Evolutionary conservation across 2,797 vertebrate genomes (phyloP), one percentile per base, ranked within the genome.

Genomic region (Spheniscus humboldti): DNA sequence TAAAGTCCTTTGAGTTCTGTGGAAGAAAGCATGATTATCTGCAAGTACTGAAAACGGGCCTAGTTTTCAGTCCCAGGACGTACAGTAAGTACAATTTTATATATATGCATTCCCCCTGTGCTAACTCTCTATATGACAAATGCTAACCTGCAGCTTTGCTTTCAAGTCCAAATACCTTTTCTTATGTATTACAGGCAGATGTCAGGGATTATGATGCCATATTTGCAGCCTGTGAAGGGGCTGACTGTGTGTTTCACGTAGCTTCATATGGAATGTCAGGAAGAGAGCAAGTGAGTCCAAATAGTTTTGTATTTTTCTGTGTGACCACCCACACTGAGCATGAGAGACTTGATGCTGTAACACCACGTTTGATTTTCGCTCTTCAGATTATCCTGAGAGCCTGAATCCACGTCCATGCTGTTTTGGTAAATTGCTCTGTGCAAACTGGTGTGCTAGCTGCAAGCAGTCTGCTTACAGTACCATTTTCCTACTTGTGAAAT

Each of bases 241-340:
- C 99, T 13, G 98, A 99, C 94, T 99, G 99, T 63, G 96, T 99
- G 77, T 99, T 99, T 96, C 99, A 99, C 10, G 98, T 98, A 11
- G 99, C 99, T 5, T 99, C 99, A 37, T 99, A 99, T 2, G 99
- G 99, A 88, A 99, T 99, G 99, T 99, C 99, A 0, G 99, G 99
- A 67, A 98, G 97, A 81, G 99, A 99, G 72, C 99, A 99, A 98
- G 99, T 99, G 83, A 98, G 97, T 97, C 22, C 74, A 67, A 43
- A 76, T 30, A 24, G 10, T n/a, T 86, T 78, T 30, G 0, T 18
- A 19, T 90, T 68, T 86, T 83, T 28, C 48, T 84, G 33, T 88
- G 78, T 81, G 98, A 98, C 92, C 99, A 80, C 98, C 84, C 60
- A 98, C 96, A 94, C 98, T 64, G 98, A 98, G 91, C 97, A 79